A percentile compares a stretch with the other conserved stretches of the same genome.
Conservation (phyloP, 2,888 invertebrate genomes). For the Leptinotarsa tumamoca region DNA sequence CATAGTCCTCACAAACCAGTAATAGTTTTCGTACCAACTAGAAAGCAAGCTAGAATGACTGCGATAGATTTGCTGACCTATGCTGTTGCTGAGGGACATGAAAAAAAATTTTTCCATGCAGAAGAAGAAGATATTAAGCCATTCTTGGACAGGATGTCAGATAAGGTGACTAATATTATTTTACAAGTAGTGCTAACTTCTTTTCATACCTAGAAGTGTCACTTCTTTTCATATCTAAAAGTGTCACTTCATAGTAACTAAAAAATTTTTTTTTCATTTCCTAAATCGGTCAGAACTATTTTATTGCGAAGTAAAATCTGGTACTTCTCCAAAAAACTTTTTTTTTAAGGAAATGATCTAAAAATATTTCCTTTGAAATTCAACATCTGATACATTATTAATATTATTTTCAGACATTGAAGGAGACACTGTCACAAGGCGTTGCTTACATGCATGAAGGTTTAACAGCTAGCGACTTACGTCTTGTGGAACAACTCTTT, state of each 20-base stretch:
- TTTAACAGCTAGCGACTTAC: slow-evolving; percentile 83
- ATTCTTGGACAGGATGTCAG: slow-evolving; percentile 87
- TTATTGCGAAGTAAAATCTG: no score
- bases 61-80: slow-evolving; percentile 96
- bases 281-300: no score
- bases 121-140: slow-evolving; percentile 88
- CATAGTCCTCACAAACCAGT: slow-evolving; percentile 88
- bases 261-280: no score
- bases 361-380: not conserved
- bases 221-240: no score
- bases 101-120: slow-evolving; percentile 91
- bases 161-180: slow-evolving; percentile 73
- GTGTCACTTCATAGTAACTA: no score
- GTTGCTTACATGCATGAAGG: slow-evolving; percentile 99
- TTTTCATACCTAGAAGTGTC: no score
- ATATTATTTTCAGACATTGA: slow-evolving; percentile 74
- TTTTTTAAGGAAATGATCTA: not conserved
- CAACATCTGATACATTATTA: not conserved
- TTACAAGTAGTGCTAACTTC: not conserved
- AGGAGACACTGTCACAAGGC: slow-evolving; percentile 92
- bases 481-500: slow-evolving; percentile 93
- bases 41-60: slow-evolving; percentile 91
- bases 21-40: slow-evolving; percentile 90
- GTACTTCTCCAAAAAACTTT: no score
- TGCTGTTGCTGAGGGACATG: slow-evolving; percentile 89